phyloP scores from a whole-genome alignment of 2,888 invertebrate genomes.

The Mechanitis messenoides region DNA sequence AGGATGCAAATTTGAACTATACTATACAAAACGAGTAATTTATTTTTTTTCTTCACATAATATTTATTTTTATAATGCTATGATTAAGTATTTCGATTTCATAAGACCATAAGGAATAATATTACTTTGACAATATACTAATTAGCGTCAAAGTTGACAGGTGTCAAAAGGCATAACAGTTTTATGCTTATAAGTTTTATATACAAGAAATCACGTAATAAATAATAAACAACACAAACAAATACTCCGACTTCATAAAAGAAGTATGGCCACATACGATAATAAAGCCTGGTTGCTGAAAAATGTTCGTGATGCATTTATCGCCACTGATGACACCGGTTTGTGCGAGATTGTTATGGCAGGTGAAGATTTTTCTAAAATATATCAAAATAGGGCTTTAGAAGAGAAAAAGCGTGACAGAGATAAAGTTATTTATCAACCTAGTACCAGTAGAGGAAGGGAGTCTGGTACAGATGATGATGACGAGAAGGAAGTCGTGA shows the following conservation, averaged over 20 bases:
- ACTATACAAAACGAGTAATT: no score
- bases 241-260: constrained; percentile 15
- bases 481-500: constrained; percentile 61
- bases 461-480: constrained; percentile 53
- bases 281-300: constrained; percentile 94
- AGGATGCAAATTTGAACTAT: no score
- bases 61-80: no score
- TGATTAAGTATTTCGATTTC: background rate
- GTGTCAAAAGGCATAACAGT: constrained; percentile 11
- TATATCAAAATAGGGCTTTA: constrained; percentile 65
- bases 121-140: background rate
- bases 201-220: constrained; percentile 14
- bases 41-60: no score
- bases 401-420: constrained; percentile 59
- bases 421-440: constrained; percentile 49
- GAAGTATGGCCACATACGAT: constrained; percentile 92
- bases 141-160: constrained; percentile 9
- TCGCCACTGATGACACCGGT: constrained; percentile 96
- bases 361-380: constrained; percentile 85
- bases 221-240: constrained; percentile 10
- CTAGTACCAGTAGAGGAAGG: constrained; percentile 54
- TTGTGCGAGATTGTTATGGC: constrained; percentile 95
- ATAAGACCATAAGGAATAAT: background rate
- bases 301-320: constrained; percentile 95
- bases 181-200: constrained; percentile 26